Conservation (phyloP, 2,888 invertebrate genomes). For the Salticus scenicus region DNA sequence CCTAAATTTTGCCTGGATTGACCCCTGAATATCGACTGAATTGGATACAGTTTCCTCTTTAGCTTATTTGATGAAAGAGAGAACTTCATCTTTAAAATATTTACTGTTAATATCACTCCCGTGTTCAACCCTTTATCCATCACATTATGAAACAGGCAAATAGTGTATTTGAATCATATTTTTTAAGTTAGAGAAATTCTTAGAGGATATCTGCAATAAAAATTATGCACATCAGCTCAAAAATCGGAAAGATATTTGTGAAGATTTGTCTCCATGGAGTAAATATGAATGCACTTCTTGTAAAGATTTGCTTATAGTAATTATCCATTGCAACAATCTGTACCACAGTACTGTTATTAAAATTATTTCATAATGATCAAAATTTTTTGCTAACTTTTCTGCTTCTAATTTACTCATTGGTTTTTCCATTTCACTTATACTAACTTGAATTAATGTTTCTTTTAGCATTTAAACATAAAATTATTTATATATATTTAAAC, state of each 20-base stretch:
- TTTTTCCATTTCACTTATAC: background rate
- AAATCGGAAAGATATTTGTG: no score
- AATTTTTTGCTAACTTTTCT: background rate
- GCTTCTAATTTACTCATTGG: constrained; percentile 5
- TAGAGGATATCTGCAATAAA: no score
- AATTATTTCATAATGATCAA: constrained; percentile 8
- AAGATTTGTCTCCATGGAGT: background rate
- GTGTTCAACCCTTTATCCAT: background rate
- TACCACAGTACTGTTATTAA: constrained; percentile 14
- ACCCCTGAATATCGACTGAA: no score
- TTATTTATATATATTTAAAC: no score
- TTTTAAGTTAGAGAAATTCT: no score
- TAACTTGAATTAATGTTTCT: constrained; percentile 9
- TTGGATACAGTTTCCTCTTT: background rate
- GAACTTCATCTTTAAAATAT: constrained; percentile 2
- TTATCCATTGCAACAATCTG: background rate
- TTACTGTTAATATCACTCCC: background rate
- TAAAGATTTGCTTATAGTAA: background rate
- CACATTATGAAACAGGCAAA: background rate
- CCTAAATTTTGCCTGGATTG: no score
- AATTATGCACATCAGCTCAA: no score
- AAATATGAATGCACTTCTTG: background rate
- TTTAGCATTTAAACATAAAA: no score
- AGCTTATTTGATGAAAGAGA: background rate
- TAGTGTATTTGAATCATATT: no score